Percentiles rank a stretch among this genome's conserved stretches.
Evolutionary conservation across 2,113 vertebrate species (phyloP).

Genomic region (Chionis minor): DNA sequence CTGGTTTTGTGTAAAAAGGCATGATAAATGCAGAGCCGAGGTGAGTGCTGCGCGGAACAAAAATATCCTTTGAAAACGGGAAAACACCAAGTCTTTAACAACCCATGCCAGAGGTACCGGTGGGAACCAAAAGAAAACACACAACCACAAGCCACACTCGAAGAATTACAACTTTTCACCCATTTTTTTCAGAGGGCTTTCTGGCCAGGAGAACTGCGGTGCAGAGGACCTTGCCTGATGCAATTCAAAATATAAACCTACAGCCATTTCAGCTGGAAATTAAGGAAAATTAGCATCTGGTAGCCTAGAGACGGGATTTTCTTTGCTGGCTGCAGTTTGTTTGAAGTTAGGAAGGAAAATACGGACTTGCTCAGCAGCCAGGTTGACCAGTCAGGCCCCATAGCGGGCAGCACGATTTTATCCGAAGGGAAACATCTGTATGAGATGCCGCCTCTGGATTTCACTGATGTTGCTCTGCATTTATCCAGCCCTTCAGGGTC

Average conservation of each 20-base stretch:
- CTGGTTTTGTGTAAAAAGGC: not conserved
- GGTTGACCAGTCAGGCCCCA: not conserved
- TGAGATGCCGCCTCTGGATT: not conserved
- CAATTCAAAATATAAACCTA: not conserved
- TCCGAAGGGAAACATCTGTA: not conserved
- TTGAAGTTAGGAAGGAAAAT: not conserved
- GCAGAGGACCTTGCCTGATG: not conserved
- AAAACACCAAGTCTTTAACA: not conserved
- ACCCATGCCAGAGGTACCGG: rapidly evolving
- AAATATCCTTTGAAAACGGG: not conserved
- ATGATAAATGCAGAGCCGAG: not conserved
- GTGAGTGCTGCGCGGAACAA: not conserved
- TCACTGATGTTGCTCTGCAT: not conserved
- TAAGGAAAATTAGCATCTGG: not conserved
- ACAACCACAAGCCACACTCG: no score
- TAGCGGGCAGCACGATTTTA: rapidly evolving
- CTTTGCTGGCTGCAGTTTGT: not conserved
- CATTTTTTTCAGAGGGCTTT: not conserved
- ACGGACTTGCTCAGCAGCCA: not conserved
- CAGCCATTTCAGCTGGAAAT: not conserved
- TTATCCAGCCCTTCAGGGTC: not conserved
- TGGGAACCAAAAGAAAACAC: not conserved
- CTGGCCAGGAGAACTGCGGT: not conserved
- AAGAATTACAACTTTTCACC: not conserved
- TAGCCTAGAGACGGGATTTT: not conserved